Percentiles rank a stretch among this genome's conserved stretches.
Conservation (phyloP, 2,797 vertebrate genomes). For the Sphenopsis melanotis region DNA sequence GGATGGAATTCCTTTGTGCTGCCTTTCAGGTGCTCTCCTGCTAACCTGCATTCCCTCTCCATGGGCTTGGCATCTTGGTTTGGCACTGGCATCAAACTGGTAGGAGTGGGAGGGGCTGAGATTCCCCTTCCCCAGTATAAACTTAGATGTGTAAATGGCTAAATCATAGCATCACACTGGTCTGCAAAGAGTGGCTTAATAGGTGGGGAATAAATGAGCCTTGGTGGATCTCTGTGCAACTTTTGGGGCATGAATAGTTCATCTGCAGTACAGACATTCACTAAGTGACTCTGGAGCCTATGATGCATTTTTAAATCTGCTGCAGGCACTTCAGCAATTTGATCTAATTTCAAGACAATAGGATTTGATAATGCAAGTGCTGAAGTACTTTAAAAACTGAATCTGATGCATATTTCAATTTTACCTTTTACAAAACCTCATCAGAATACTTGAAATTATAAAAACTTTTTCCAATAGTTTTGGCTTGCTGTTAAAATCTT, state of each 20-base stretch:
- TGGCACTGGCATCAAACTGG: neutral
- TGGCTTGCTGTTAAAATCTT: neutral
- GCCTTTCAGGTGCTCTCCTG: neutral
- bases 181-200: neutral
- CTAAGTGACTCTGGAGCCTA: neutral
- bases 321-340: neutral
- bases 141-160: neutral
- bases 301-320: neutral
- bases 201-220: neutral
- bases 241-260: neutral
- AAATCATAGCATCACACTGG: neutral
- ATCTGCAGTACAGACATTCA: neutral
- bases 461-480: neutral
- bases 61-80: neutral
- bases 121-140: neutral
- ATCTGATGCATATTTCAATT: neutral
- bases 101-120: neutral
- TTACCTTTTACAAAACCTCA: neutral
- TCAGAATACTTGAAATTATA: neutral
- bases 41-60: neutral
- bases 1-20: neutral
- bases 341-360: constrained; percentile 11
- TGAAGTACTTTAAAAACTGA: neutral
- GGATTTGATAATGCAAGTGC: neutral
- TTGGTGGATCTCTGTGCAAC: neutral